Evolutionary conservation across 37 sponge, comb jelly and placozoan species (phyloP).

Genomic region (Geodia barretti): DNA sequence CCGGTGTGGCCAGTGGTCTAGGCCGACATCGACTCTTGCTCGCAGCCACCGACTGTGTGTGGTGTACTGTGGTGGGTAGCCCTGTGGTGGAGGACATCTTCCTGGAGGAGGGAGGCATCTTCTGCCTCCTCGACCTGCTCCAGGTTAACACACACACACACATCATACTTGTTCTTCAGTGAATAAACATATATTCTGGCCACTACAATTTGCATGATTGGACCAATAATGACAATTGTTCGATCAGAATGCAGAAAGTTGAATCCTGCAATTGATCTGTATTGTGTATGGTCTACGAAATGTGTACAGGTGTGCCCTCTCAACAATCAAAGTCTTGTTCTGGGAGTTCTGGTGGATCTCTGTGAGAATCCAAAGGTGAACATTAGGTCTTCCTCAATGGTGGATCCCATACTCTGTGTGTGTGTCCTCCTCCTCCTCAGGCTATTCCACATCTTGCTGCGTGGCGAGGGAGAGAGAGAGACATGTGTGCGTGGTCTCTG

Average conservation of each 20-base stretch:
- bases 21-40: constrained; percentile 90
- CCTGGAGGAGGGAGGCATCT: constrained; percentile 92
- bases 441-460: constrained; percentile 82
- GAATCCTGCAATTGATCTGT: background rate
- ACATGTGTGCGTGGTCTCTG: constrained; percentile 71
- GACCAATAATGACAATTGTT: no score
- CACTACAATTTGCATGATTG: background rate
- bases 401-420: background rate
- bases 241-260: background rate
- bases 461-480: constrained; percentile 68
- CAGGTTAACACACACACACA: constrained; percentile 61
- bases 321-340: constrained; percentile 85
- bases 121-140: constrained; percentile 86
- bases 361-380: constrained; percentile 90
- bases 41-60: constrained; percentile 81
- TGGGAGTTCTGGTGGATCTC: constrained; percentile 94
- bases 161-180: background rate
- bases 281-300: background rate
- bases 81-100: constrained; percentile 88
- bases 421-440: constrained; percentile 21
- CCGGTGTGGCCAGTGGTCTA: constrained; percentile 75
- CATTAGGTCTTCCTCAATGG: background rate
- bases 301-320: constrained; percentile 78
- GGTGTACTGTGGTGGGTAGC: constrained; percentile 88
- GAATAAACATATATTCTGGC: background rate